A percentile compares a stretch with the other conserved stretches of the same genome.
Evolutionary conservation across 2,797 vertebrate genomes (phyloP).

Genomic region (Chelonia mydas): DNA sequence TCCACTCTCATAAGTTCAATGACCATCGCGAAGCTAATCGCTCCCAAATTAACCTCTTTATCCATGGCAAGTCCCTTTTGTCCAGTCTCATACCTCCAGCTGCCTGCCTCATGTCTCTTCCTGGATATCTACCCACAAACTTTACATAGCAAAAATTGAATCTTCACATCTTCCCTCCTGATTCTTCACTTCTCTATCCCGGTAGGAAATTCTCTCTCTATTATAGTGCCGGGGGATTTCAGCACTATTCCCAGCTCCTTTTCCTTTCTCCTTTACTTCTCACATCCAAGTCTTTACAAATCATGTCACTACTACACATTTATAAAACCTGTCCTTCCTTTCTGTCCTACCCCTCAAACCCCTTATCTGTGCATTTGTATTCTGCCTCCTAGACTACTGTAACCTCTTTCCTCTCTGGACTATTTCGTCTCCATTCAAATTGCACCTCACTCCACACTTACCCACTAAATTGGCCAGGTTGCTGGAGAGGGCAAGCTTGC

Average conservation of each 20-base stretch:
- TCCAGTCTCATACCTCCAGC: constrained; percentile 22
- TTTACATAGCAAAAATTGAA: neutral
- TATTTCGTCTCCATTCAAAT: neutral
- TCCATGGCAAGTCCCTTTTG: constrained; percentile 47
- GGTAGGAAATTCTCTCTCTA: neutral
- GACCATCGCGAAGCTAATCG: constrained; percentile 41
- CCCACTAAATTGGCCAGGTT: neutral
- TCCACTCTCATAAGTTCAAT: constrained; percentile 13
- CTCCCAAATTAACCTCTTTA: constrained; percentile 57
- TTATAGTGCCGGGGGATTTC: neutral
- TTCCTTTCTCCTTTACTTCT: constrained; percentile 16
- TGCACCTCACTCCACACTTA: neutral
- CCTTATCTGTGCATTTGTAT: neutral
- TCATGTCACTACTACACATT: neutral
- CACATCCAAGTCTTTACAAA: constrained; percentile 2
- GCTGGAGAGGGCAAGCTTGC: neutral
- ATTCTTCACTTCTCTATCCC: neutral
- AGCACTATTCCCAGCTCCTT: constrained; percentile 4
- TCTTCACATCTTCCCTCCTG: neutral
- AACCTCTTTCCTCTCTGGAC: neutral
- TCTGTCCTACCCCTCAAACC: neutral
- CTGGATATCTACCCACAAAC: constrained; percentile 23
- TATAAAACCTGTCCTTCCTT: neutral
- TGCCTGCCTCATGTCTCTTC: neutral
- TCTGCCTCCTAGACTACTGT: neutral